Percentiles rank a stretch among this genome's conserved stretches.
These are phyloP conservation scores for Orchestes rusci DNA, from an alignment of 2,888 invertebrate genomes.

Conservation along the genomic window DNA sequence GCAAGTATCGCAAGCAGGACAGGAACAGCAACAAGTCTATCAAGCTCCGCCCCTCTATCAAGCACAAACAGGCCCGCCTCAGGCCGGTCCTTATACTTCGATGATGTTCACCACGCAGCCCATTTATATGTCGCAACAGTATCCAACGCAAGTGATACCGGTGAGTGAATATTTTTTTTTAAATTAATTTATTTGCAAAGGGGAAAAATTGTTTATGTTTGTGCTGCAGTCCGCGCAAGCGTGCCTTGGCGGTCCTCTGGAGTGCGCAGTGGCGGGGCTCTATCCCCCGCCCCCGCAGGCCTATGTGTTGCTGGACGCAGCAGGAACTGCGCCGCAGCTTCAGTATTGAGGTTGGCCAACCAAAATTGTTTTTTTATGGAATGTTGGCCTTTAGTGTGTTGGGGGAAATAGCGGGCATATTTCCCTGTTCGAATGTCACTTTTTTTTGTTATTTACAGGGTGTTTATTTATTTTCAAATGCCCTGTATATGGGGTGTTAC, in stretches of 20 bases:
- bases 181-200: not conserved
- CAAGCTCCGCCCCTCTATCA: conserved; percentile 42
- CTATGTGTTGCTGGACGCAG: conserved; percentile 53
- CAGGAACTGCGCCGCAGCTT: conserved; percentile 39
- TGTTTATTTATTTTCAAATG: no score
- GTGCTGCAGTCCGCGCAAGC: conserved; percentile 22
- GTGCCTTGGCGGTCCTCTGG: conserved; percentile 28
- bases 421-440: no score
- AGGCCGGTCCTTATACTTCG: conserved; percentile 40
- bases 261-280: conserved; percentile 38
- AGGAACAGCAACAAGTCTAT: conserved; percentile 39
- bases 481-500: no score
- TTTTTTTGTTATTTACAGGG: no score
- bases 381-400: no score
- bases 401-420: no score
- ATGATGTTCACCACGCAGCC: conserved; percentile 44
- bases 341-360: conserved; percentile 50
- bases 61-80: conserved; percentile 40
- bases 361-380: no score
- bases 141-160: conserved; percentile 46
- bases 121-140: conserved; percentile 45
- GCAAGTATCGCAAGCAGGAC: conserved; percentile 22
- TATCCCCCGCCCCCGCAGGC: conserved; percentile 48
- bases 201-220: not conserved
- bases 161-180: conserved; percentile 33